A percentile compares a stretch with the other conserved stretches of the same genome.
Evolutionary conservation across 2,888 invertebrate genomes (phyloP).

Genomic region (Trichacis sp.): DNA sequence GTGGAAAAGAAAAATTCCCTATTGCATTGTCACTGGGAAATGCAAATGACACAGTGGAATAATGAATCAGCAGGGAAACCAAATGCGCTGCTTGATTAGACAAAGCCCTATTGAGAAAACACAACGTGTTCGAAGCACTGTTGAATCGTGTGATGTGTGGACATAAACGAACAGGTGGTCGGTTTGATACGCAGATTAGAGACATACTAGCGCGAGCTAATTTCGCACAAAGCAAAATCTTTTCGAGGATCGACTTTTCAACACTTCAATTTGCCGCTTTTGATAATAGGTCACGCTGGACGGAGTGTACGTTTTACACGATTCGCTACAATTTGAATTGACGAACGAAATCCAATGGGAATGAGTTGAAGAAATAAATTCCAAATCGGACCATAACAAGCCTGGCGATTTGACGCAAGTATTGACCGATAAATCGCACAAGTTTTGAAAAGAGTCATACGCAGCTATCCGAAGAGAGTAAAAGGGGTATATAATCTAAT

Average conservation of each 20-base stretch:
- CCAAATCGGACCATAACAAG: background rate
- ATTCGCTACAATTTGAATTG: too few relatives aligned
- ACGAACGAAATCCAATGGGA: too few relatives aligned
- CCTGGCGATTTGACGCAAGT: constrained; percentile 21
- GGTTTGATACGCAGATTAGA: constrained; percentile 41
- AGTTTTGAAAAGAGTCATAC: background rate
- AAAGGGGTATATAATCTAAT: constrained; percentile 43
- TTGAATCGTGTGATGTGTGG: constrained; percentile 9
- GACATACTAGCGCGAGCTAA: constrained; percentile 42
- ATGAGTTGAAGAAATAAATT: too few relatives aligned
- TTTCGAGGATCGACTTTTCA: background rate
- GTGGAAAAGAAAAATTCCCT: too few relatives aligned
- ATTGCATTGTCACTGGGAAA: background rate
- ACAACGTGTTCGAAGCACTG: constrained; percentile 10
- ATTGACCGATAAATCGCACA: constrained; percentile 38
- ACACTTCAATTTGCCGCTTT: background rate
- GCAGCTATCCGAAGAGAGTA: constrained; percentile 7
- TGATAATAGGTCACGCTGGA: too few relatives aligned
- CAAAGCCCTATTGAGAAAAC: constrained; percentile 12
- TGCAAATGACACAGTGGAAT: background rate
- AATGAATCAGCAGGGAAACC: background rate
- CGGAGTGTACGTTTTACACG: too few relatives aligned
- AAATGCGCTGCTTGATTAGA: background rate
- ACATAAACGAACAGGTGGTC: constrained; percentile 29
- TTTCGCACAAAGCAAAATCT: constrained; percentile 39